Conservation (phyloP, 1,140 invertebrate genomes). For the Rhynchophorus ferrugineus region DNA sequence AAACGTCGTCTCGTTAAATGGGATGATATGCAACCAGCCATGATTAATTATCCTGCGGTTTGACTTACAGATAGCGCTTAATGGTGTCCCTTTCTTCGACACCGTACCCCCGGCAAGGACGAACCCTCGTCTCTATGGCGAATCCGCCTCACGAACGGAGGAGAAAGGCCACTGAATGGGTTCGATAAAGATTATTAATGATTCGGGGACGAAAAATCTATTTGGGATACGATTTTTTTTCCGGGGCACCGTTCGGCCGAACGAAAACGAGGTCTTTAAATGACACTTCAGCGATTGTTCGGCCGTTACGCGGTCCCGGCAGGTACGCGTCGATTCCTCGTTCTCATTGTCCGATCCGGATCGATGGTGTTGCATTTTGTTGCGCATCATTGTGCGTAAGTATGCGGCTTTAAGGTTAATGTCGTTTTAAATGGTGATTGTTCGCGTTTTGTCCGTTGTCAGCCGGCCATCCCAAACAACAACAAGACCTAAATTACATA, state of each 20-base stretch:
- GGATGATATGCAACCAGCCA: slow-evolving; percentile 22
- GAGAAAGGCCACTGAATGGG: slow-evolving; percentile 8
- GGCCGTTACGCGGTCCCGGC: too few species aligned
- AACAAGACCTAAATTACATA: too few species aligned
- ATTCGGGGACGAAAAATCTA: background rate
- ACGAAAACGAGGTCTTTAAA: background rate
- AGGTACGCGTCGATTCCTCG: too few species aligned
- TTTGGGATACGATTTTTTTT: background rate
- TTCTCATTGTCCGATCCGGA: too few species aligned
- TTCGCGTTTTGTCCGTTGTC: too few species aligned
- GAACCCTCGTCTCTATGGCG: slow-evolving; percentile 8
- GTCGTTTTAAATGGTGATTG: too few species aligned
- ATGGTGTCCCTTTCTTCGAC: slow-evolving; percentile 10
- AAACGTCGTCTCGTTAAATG: slow-evolving; percentile 21
- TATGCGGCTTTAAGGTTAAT: too few species aligned
- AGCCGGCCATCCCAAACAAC: too few species aligned
- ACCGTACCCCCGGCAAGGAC: slow-evolving; percentile 9
- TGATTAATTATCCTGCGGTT: slow-evolving; percentile 24
- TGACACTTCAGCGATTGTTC: background rate
- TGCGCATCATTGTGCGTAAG: too few species aligned
- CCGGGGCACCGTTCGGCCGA: background rate
- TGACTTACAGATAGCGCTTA: slow-evolving; percentile 21
- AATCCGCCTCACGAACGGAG: too few species aligned
- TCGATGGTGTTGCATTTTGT: too few species aligned
- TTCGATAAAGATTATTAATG: slow-evolving; percentile 20